Conservation (phyloP, 2,113 vertebrate species). For the Ageneiosus marmoratus region DNA sequence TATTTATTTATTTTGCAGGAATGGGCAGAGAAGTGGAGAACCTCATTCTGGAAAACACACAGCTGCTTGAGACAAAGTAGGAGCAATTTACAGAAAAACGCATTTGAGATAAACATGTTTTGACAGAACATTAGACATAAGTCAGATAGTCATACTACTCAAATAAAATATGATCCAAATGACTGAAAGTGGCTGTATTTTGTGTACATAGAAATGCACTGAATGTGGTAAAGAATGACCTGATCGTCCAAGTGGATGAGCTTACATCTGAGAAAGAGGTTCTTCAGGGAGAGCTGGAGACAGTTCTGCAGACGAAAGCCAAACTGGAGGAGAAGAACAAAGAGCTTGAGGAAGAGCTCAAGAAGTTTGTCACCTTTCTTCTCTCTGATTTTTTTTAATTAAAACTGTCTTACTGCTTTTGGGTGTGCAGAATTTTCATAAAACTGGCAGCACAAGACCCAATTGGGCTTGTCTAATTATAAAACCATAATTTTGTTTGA, state of each 20-base stretch:
- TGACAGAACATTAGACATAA: neutral
- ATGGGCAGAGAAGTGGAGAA: constrained; percentile 99
- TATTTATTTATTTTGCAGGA: constrained; percentile 73
- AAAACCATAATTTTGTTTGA: neutral
- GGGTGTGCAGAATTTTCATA: neutral
- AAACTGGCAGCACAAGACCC: neutral
- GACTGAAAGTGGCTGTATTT: neutral
- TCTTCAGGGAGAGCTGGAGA: constrained; percentile 88
- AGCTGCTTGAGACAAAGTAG: constrained; percentile 96
- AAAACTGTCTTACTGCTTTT: neutral
- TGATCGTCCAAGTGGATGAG: constrained; percentile 95
- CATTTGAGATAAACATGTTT: neutral
- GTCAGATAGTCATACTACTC: neutral
- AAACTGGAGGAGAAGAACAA: constrained; percentile 86
- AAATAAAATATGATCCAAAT: neutral
- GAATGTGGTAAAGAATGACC: constrained; percentile 97
- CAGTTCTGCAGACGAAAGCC: constrained; percentile 83
- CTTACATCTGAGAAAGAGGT: constrained; percentile 92
- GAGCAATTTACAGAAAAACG: neutral
- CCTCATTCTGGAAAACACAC: constrained; percentile 94
- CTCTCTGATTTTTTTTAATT: neutral
- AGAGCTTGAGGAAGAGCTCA: constrained; percentile 94
- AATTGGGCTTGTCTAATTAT: neutral
- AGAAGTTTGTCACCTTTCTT: constrained; percentile 73
- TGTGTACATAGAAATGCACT: constrained; percentile 84